These are phyloP conservation scores for Nyctibius grandis DNA, from an alignment of 2,797 vertebrate genomes.

Conservation along the genomic window DNA sequence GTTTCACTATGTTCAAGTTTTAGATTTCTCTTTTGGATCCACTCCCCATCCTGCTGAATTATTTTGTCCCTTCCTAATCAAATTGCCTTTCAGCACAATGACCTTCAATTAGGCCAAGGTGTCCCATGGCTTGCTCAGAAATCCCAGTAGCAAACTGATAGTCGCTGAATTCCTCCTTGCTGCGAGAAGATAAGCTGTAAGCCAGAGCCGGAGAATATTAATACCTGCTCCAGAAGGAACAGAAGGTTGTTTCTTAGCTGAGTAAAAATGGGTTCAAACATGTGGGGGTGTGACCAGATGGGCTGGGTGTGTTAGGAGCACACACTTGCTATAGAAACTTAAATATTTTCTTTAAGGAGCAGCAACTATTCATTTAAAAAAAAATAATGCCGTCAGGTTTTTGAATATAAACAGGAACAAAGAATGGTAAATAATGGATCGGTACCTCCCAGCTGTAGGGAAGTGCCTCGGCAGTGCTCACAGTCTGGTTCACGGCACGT, in stretches of 20 bases:
- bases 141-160: background rate
- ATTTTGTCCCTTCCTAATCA: background rate
- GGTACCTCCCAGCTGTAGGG: background rate
- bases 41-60: background rate
- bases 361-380: background rate
- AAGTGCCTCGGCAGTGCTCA: background rate
- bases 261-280: background rate
- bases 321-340: background rate
- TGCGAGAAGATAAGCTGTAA: background rate
- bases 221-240: constrained; percentile 13
- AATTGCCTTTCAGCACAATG: background rate
- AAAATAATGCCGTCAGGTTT: background rate
- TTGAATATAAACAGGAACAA: background rate
- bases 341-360: constrained; percentile 20
- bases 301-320: background rate
- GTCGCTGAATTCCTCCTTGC: background rate
- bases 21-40: background rate
- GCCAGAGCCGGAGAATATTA: background rate
- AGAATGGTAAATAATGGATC: background rate
- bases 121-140: background rate
- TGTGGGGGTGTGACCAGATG: background rate
- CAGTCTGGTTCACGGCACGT: accelerated
- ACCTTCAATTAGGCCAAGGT: background rate
- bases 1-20: background rate
- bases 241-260: background rate